Base-by-base conservation (phyloP, 2,113 vertebrate species). In the Fukomys damarensis region DNA sequence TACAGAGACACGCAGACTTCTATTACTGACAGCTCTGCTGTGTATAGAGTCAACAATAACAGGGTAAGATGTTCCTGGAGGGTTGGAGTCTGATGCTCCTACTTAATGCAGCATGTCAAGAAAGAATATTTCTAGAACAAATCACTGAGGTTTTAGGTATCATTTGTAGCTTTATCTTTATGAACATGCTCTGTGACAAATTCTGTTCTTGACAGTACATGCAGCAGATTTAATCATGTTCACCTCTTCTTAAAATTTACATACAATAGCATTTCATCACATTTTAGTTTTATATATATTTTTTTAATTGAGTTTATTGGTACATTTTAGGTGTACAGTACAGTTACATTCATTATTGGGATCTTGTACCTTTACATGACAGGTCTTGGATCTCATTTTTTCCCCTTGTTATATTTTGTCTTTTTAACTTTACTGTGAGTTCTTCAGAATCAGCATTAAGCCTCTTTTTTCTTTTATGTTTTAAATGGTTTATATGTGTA, bases 1-100 rank as follows among this genome's bases (percentile, higher is more conserved):
- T 99, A 99, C 96, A 99, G 98, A 0, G 98, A 99, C 52, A 99
- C 99, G 0, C 99, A 99, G 98, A 99, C 99, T 5, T 99, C 99
- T 0, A 99, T 99, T 89, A 99, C 99, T 0, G 99, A 99, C 94
- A 99, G 98, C 97, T 99, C 99, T 0, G 99, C 99, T 8, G 61
- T 97, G 0, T 99, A 99, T 97, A 99, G 98, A 98, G 93, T 98
- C 81, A 99, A 98, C 95, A 98, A 79, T 0, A 99, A 99, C 91
- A 99, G 98, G 98, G 99, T 99, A 98, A 98, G 98, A 0, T 0
- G 35, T 41, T 66, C 3, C 46, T 74, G 59, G 79, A 86, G n/a
- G 85, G 12, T 91, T 82, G 35, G n/a, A 79, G n/a, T 85, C 63
- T 84, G 49, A 88, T 4, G 41, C 2, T 56, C 79, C 68, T 79